Percentiles rank a stretch among this genome's conserved stretches.
These are phyloP conservation scores for Chlamydotis undulata DNA, from an alignment of 2,113 vertebrate genomes.

Conservation along the genomic window DNA sequence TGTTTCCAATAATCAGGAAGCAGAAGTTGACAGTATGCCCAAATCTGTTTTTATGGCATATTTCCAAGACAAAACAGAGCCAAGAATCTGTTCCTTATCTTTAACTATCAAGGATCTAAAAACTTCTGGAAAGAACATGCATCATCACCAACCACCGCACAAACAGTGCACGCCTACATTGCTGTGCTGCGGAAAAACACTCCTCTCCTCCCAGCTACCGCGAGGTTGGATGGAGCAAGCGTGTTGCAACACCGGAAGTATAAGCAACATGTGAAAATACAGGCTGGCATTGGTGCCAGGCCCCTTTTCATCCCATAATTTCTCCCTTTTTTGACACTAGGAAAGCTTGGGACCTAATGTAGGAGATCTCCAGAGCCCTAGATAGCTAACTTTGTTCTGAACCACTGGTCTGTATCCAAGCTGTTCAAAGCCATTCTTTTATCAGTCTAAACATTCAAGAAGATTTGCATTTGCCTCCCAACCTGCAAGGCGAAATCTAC, in stretches of 20 bases:
- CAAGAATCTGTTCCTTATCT: neutral
- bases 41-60: neutral
- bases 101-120: neutral
- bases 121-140: neutral
- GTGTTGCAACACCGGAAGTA: conserved; percentile 8
- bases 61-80: neutral
- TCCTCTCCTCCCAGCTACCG: neutral
- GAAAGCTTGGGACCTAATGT: neutral
- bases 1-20: neutral
- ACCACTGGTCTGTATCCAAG: neutral
- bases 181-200: neutral
- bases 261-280: neutral
- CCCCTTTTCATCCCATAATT: neutral
- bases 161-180: conserved; percentile 24
- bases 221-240: neutral
- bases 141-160: neutral
- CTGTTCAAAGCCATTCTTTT: neutral
- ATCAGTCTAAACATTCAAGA: neutral
- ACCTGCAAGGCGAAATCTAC: neutral
- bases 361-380: neutral
- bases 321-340: neutral
- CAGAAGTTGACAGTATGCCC: neutral
- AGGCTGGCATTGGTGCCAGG: neutral
- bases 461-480: neutral
- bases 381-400: neutral